Evolutionary conservation across 2,113 vertebrate genomes (phyloP).

Genomic region (Kryptolebias marmoratus): DNA sequence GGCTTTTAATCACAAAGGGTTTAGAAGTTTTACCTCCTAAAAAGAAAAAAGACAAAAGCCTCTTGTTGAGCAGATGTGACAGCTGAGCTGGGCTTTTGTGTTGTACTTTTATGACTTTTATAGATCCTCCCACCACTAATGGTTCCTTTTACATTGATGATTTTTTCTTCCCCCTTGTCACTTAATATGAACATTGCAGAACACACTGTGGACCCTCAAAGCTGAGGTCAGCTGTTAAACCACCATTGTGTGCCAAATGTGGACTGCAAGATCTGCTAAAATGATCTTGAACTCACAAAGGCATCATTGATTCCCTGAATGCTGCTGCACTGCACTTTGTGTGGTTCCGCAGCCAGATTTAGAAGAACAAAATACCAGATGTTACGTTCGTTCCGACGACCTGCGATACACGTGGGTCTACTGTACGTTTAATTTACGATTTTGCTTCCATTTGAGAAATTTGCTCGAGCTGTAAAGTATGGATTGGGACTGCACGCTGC

Average conservation of each 20-base stretch:
- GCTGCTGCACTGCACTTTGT: conserved; percentile 36
- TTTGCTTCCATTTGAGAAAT: conserved; percentile 15
- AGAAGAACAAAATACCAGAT: conserved; percentile 28
- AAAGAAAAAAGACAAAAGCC: too few species aligned
- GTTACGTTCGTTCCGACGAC: conserved; percentile 19
- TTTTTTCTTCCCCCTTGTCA: background rate
- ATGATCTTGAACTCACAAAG: conserved; percentile 73
- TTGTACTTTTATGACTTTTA: background rate
- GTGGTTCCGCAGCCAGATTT: conserved; percentile 1
- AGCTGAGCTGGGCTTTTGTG: too few species aligned
- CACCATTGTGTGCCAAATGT: conserved; percentile 29
- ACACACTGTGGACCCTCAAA: conserved; percentile 1
- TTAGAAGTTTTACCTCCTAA: too few species aligned
- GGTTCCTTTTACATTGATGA: background rate
- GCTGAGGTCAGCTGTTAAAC: conserved; percentile 30
- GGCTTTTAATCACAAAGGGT: too few species aligned
- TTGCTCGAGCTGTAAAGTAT: background rate
- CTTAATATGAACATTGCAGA: conserved; percentile 5
- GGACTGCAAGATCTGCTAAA: conserved; percentile 61
- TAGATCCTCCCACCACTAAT: background rate
- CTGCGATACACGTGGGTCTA: background rate
- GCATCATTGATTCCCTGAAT: conserved; percentile 66
- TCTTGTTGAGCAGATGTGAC: too few species aligned
- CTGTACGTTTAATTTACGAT: background rate
- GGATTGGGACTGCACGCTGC: background rate